Base-by-base conservation (phyloP, 2,113 vertebrate genomes). In the Turdus rufiventris region DNA sequence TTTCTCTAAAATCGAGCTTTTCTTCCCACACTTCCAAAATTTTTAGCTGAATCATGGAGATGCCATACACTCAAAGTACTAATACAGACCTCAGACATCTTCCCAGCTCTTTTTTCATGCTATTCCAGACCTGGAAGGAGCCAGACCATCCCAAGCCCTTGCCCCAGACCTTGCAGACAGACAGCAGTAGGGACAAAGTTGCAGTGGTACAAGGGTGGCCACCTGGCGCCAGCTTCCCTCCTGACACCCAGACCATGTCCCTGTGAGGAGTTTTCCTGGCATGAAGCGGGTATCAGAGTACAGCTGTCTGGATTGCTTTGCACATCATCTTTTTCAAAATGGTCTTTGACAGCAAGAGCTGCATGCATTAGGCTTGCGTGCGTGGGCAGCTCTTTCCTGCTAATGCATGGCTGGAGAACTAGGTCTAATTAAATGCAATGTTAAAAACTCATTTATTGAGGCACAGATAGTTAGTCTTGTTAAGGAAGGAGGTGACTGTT, bases 221-320 rank as follows among this genome's bases (percentile, higher is more conserved):
- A 4, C n/a, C 40, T 21, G 17, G 40, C 63, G 34, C 50, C 66
- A 86, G 84, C 58, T 40, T 68, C 40, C 33, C 33, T 83, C 58
- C 53, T 0, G 2, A 78, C 47, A 84, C 14, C 25, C 16, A 4
- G 23, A 50, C 36, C 21, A 1, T 6, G 14, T 7, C 8, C 25
- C 40, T 16, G 25, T 23, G 29, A 63, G n/a, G 20, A 16, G 12
- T 28, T 70, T 68, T 84, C 43, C 68, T 91, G 85, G 65, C 29
- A n/a, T n/a, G 42, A 91, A 61, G 28, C 3, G 8, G 54, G 24
- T 51, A 17, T 58, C 3, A 1, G 26, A 70, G 28, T 58, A 63
- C 23, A 4, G 14, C 40, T 48, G 40, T 33, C 62, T 79, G 72
- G 54, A 45, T 25, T 73, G 36, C 47, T 86, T 38, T 63, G 58